Base-by-base conservation (phyloP, 1,140 invertebrate genomes). In the Antheraea mylitta region DNA sequence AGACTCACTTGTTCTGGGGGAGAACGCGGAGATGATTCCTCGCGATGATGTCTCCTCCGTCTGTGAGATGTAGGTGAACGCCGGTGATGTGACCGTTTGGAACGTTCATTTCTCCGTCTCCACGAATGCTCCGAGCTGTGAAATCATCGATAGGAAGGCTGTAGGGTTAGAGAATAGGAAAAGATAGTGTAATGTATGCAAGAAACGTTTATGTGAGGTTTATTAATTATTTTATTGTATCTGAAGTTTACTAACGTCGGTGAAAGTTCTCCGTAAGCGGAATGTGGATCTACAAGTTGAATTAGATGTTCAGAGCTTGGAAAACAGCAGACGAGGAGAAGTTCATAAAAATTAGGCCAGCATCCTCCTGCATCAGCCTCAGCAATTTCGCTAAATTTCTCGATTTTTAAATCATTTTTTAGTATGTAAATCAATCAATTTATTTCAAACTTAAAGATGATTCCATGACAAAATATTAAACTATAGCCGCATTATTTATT, bases 101-200 rank as follows among this genome's bases (percentile, higher is more conserved):
- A 94, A 71, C 94, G 93, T 85, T 94, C 93, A 90, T 93, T 93
- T 78, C 93, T 92, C 72, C 94, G 93, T 78, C 93, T 92, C 90
- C 93, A 94, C 82, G 92, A 93, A 82, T 94, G 93, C 89, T 94
- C 94, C 85, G 94, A 94, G 90, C 94, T 94, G 90, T 86, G 88
- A 86, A 90, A 92, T 92, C 82, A 89, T 82, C 85, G 85, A 87
- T 89, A 88, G 77, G 75, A 67, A 82, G 83, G 82, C 83, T 90
- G 69, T 89, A 90, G 87, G 86, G 89, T 90, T 90, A 89, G 87
- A 87, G 79, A 81, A 70, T 75, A 79, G 75, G 81, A 76, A 65
- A 76, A 71, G 77, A 71, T 70, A 79, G 67, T 70, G 74, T 64
- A 74, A 67, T 69, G 68, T 75, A 67, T 72, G 69, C 70, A 77